Base-by-base conservation (phyloP, 1,140 invertebrate genomes). In the Drosophila insularis region DNA sequence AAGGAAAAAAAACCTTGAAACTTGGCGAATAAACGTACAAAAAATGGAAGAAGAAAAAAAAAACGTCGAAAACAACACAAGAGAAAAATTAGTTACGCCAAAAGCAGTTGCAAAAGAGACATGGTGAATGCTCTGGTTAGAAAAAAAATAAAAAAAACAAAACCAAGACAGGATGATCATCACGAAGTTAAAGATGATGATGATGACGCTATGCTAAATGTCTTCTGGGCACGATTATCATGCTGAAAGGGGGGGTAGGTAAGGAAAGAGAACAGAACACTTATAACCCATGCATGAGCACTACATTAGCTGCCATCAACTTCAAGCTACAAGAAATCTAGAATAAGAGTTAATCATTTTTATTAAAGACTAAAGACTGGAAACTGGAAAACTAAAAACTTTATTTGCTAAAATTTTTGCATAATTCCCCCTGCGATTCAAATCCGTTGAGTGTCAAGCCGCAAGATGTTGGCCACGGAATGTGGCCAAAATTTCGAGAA, bases 21-120 rank as follows among this genome's bases (percentile, higher is more conserved):
- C 54, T 31, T 23, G 68, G 14, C 21, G 13, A 73, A 35, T n/a
- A 39, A 39, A 63, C 37, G 39, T 63, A 81, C 37, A 68, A 62
- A 68, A 62, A 69, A 19, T 19, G 31, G 46, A 2, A 35, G 4
- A 35, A 35, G 2, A 35, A 35, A 27, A 27, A 27, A 27, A 27
- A 43, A 61, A 63, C 58, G 17, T 50, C 43, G n/a, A 46, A 68
- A 64, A 81, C 86, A 85, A 62, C 81, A 78, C 79, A 70, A 64
- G 82, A 86, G 82, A 70, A 87, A 89, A 87, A 87, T 87, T 87
- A 87, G 84, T 89, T 87, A 63, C 84, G 85, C 84, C 84, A 89
- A 89, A 80, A 89, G 84, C 80, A 75, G 75, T 71, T 61, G 74
- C 66, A 43, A 68, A 19, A 19, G 35, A 37, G 70, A 64, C 31